Base-by-base conservation (phyloP, 2,113 vertebrate genomes). In the Lamprologus speciosus region DNA sequence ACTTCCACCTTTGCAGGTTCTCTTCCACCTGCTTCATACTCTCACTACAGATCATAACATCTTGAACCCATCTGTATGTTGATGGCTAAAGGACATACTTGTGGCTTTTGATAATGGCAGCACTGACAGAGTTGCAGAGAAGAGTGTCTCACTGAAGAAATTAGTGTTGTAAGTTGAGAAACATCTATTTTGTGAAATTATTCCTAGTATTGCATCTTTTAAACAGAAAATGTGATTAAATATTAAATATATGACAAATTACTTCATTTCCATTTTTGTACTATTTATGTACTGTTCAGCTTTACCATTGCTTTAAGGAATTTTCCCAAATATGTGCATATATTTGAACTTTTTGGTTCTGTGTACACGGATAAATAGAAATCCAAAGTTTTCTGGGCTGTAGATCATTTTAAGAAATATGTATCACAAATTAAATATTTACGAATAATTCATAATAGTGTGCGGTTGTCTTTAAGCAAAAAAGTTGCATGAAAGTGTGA, bases 401-500 rank as follows among this genome's bases (percentile, higher is more conserved):
- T 23, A 12, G n/a, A 4, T 54, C 2, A 2, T 54, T 54, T 54
- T 54, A 54, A 54, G n/a, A 2, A 54, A 54, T 54, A 54, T 54
- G 10, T 23, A 23, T 54, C 0, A 54, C 10, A 54, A 54, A 54
- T 54, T 12, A 12, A 54, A 23, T 54, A 54, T 54, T 12, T 54
- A 23, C 0, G 0, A 54, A 23, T 54, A 54, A 54, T 7, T 54
- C 1, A 54, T 54, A 23, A 54, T 54, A 7, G 6, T 54, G 53
- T 54, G 53, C 0, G 0, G n/a, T 54, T 54, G 53, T 23, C 51
- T 54, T 54, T 2, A 53, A 0, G n/a, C 51, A 54, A 54, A 21
- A 54, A 21, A 21, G 51, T 54, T 55, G 54, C 54, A 57, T 57
- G 54, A 57, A 57, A 57, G 54, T 57, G 54, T 57, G 21, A 57